Base-by-base conservation (phyloP, 1,140 invertebrate genomes). In the Nautilus pompilius region DNA sequence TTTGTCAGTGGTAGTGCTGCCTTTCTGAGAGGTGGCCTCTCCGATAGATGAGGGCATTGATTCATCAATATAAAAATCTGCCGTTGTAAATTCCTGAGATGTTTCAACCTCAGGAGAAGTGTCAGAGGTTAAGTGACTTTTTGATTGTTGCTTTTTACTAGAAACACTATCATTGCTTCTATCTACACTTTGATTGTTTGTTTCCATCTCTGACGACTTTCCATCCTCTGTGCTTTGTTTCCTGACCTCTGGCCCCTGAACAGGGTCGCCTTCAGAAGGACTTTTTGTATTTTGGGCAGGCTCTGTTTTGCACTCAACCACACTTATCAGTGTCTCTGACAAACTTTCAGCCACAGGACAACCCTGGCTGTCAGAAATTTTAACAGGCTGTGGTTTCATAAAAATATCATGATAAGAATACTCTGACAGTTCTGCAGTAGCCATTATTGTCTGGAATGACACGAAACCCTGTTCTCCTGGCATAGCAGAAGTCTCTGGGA, bases 51-150 rank as follows among this genome's bases (percentile, higher is more conserved):
- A 83, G 28, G 82, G 83, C 80, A 84, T 80, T 36, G 90, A 92
- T 79, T 92, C 91, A 76, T 93, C 91, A 83, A 93, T 91, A 85
- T 92, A 93, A 87, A 89, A 92, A 72, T 92, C 90, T 58, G 90
- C 89, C 72, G 87, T 88, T 72, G 89, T 85, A 82, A 91, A 92
- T 81, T 91, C 90, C 57, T 77, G 72, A 8, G 73, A 77, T 3
- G 70, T 73, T 57, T 72, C 74, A 33, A 75, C 70, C 53, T 79
- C 74, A 22, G 71, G 75, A 2, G 76, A 76, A 1, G 66, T 70
- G 45, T 69, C 68, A 5, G 65, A 48, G 0, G 63, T 36, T 3
- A 58, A 51, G 22, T 46, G 61, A 33, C 29, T 46, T 26, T 65
- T 63, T 24, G 20, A 41, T 6, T 49, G 57, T 41, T 41, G 28